These are phyloP conservation scores for Sepiola atlantica DNA, from an alignment of 2,888 invertebrate genomes.

Conservation along the genomic window DNA sequence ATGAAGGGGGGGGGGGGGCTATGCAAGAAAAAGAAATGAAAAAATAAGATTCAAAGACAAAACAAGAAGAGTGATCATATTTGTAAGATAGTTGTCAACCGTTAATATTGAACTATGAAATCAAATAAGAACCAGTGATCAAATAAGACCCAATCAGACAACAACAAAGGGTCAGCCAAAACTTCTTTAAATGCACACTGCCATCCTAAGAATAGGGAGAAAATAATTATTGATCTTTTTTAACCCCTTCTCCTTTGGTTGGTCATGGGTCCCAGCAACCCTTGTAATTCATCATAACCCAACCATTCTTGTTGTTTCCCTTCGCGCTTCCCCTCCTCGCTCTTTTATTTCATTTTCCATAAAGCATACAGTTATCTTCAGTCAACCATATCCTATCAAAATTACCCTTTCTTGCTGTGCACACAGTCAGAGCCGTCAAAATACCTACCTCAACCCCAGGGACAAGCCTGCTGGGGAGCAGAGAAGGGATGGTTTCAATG, in stretches of 20 bases:
- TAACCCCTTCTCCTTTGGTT: background rate
- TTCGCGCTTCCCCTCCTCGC: background rate
- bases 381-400: background rate
- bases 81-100: background rate
- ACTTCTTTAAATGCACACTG: background rate
- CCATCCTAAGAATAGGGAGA: background rate
- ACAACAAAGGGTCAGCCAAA: background rate
- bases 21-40: too few relatives aligned
- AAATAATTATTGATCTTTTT: background rate
- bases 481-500: too few relatives aligned
- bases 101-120: background rate
- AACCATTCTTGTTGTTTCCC: background rate
- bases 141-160: background rate
- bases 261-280: background rate
- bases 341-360: background rate
- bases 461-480: too few relatives aligned
- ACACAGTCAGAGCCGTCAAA: too few relatives aligned
- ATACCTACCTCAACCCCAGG: too few relatives aligned
- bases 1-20: too few relatives aligned
- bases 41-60: too few relatives aligned
- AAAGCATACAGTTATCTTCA: background rate
- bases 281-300: background rate
- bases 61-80: background rate
- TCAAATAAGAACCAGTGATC: background rate
- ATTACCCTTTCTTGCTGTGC: background rate